Base-by-base conservation (phyloP, 2,797 vertebrate genomes). In the Graptemys geographica region DNA sequence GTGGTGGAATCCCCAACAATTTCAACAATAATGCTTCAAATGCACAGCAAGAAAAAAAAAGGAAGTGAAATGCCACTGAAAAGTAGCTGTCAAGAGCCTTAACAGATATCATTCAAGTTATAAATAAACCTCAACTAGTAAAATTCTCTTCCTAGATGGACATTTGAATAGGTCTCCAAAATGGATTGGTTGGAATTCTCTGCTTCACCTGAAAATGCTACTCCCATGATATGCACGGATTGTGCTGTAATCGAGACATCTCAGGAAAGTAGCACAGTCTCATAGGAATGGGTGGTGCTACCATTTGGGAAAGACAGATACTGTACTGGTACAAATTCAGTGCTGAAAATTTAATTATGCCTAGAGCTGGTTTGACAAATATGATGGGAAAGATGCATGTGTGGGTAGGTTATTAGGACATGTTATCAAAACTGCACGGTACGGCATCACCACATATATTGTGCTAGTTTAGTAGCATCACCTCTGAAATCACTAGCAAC, bases 351-450 rank as follows among this genome's bases (percentile, higher is more conserved):
- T 0, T 5, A 65, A 49, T 8, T n/a, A 47, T 3, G 18, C 72
- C 56, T 78, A 74, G 83, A 87, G 57, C 16, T 52, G 51, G 51
- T 62, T 41, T 69, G n/a, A 72, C 85, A 47, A 51, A n/a, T 33
- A 53, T 16, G 53, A 78, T n/a, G 21, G 1, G 23, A 41, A 37
- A 55, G 4, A 62, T 8, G 81, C 1, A 31, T 37, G 25, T 1
- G 1, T 86, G 81, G 44, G 13, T 2, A 11, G 18, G 33, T 25
- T 47, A 90, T 49, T 65, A 19, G 28, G 88, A 49, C 62, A 62
- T 0, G 1, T 11, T 52, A 15, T 15, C 72, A 55, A 95, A 91
- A 27, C 7, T 0, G 0, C 5, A 15, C 0, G 0, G 65, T 23
- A 41, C 41, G 37, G 5, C 21, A 41, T 44, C n/a, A 5, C 2